Conservation (phyloP, 2,888 invertebrate species). For the Lysandra coridon region DNA sequence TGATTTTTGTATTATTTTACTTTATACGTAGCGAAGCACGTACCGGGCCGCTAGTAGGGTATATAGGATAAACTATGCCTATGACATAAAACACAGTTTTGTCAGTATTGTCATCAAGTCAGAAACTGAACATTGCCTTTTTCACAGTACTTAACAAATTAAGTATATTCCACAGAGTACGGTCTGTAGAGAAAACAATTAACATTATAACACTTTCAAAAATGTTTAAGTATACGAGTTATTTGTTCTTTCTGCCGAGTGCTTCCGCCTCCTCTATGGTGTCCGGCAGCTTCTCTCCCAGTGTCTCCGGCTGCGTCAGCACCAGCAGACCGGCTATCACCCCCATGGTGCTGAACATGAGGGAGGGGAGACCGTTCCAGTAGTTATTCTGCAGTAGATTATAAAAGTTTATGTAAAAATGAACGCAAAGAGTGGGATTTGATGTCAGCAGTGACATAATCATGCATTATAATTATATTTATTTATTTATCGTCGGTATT, state of each 20-base stretch:
- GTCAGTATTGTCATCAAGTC: not conserved
- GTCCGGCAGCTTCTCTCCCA: constrained; percentile 79
- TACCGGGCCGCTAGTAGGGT: no score
- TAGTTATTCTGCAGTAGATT: constrained; percentile 51
- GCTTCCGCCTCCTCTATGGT: constrained; percentile 80
- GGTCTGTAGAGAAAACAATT: no score
- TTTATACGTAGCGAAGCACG: no score
- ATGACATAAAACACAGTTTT: no score
- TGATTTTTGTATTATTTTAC: no score
- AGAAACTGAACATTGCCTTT: not conserved
- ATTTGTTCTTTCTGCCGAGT: constrained; percentile 45
- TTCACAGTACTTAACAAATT: not conserved
- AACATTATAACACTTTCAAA: not conserved
- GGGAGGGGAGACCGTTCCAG: constrained; percentile 70
- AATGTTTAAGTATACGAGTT: not conserved
- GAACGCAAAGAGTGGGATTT: not conserved
- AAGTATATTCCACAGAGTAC: no score
- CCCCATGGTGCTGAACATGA: constrained; percentile 78
- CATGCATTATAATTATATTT: no score
- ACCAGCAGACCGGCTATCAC: constrained; percentile 76
- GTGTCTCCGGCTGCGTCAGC: constrained; percentile 82
- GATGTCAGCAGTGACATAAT: no score
- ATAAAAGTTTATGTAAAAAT: not conserved
- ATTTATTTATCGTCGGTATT: no score
- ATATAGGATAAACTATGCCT: no score